phyloP scores from a whole-genome alignment of 2,797 vertebrate species.

The Simalia tracyae region DNA sequence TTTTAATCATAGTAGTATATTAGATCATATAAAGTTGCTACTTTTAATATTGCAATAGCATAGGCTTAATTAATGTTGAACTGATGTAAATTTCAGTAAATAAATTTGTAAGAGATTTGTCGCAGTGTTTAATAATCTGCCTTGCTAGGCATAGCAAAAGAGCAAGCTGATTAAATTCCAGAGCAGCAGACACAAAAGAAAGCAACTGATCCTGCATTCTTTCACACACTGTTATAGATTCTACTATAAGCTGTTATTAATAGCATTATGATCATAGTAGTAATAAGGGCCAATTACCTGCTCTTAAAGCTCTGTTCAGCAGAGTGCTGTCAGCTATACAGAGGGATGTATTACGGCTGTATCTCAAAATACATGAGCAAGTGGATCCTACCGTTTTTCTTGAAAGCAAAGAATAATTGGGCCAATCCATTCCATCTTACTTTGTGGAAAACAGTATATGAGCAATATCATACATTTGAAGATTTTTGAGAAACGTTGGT shows the following conservation, averaged over 20 bases:
- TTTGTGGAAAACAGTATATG: background rate
- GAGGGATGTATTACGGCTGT: background rate
- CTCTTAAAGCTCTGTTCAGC: conserved; percentile 18
- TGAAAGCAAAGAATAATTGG: background rate
- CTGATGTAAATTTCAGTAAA: conserved; percentile 19
- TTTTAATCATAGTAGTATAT: background rate
- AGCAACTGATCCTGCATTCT: conserved; percentile 37
- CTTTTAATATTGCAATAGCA: background rate
- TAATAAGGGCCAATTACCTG: conserved; percentile 36
- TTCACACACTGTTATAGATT: conserved; percentile 31
- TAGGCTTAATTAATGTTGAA: conserved; percentile 15
- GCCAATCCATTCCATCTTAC: background rate
- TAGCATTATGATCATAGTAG: conserved; percentile 37
- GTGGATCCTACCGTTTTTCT: background rate
- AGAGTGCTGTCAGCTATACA: background rate
- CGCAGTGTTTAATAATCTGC: conserved; percentile 43
- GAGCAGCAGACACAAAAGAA: conserved; percentile 38
- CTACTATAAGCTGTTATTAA: conserved; percentile 35
- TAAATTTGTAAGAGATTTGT: conserved; percentile 18
- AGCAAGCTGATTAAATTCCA: conserved; percentile 40
- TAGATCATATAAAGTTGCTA: background rate
- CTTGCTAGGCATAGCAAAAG: conserved; percentile 33
- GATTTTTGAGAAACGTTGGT: background rate
- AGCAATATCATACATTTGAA: background rate
- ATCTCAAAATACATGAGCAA: background rate